phyloP scores from a whole-genome alignment of 1,140 invertebrate genomes.

The Nixonia krombeini region DNA sequence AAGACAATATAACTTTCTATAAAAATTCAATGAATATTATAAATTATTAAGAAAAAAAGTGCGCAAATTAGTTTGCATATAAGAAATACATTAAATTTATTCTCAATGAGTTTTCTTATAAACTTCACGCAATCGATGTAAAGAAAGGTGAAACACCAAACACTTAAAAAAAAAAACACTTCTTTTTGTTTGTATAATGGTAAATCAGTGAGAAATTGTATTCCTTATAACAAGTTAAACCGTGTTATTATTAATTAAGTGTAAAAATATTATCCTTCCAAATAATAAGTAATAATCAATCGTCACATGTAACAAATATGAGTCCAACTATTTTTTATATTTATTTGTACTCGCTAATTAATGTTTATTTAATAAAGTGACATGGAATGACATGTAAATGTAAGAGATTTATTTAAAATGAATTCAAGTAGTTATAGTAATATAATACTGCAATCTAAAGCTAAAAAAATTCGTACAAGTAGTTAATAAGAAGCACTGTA shows the following conservation, averaged over 20 bases:
- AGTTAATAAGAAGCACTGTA: conserved; percentile 48
- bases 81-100: too few species aligned
- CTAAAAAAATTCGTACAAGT: conserved; percentile 43
- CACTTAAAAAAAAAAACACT: too few species aligned
- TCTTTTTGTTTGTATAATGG: conserved; percentile 17
- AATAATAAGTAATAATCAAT: conserved; percentile 45
- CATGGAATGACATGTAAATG: conserved; percentile 41
- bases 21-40: too few species aligned
- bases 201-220: too few species aligned
- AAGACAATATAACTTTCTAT: too few species aligned
- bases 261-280: conserved; percentile 46
- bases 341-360: conserved; percentile 39
- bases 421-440: conserved; percentile 22
- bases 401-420: conserved; percentile 15
- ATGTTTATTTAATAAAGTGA: conserved; percentile 39
- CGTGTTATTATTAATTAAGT: conserved; percentile 29
- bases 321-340: conserved; percentile 37
- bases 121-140: too few species aligned
- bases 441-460: conserved; percentile 50
- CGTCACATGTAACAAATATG: conserved; percentile 36
- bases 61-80: too few species aligned
- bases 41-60: too few species aligned
- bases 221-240: conserved; percentile 34
- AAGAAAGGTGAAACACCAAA: too few species aligned
- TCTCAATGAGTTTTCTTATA: too few species aligned